Evolutionary conservation across 2,888 invertebrate genomes (phyloP), one percentile per base, ranked within the genome.

Genomic region (Myathropa florea): DNA sequence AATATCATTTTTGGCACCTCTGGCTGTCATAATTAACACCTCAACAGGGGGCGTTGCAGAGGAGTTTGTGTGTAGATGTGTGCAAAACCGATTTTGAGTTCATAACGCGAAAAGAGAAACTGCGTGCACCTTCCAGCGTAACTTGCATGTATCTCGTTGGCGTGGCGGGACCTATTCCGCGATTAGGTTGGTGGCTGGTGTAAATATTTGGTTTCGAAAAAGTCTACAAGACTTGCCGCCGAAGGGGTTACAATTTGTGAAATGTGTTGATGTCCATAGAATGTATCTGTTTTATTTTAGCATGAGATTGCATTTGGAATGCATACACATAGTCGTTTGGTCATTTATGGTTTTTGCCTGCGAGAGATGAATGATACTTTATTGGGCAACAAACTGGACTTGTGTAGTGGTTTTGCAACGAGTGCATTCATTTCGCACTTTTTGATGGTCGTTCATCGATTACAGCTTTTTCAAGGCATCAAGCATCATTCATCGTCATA

Each of bases 21-120:
- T 87, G 87, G 87, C 76, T 83, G 83, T 83, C 83, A 87, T 87
- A 87, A 87, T 87, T 87, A 87, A 87, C 87, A 87, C 87, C 39
- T 83, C 80, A 76, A 64, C 76, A 83, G 33, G 53, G 68, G 87
- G 83, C 87, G 87, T 83, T 83, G 61, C 36, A 18, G n/a, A 18
- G n/a, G 18, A 46, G 46, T 46, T 46, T 6, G 18, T 18, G 46
- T 18, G 46, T 4, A 6, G 26, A 28, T 39, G 65, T 64, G 70
- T 86, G 70, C 86, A 83, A 70, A 78, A 83, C 64, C 64, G 70
- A 83, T 83, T 82, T 78, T 75, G 68, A 64, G 30, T 63, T 28
- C 39, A 21, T 46, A 23, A 33, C 24, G 30, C 24, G 24, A 24
- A 24, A 23, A 68, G 28, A 46, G 18, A 21, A 65, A 65, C 39